Base-by-base conservation (phyloP, 2,888 invertebrate species). In the Xanthorhoe spadicearia region DNA sequence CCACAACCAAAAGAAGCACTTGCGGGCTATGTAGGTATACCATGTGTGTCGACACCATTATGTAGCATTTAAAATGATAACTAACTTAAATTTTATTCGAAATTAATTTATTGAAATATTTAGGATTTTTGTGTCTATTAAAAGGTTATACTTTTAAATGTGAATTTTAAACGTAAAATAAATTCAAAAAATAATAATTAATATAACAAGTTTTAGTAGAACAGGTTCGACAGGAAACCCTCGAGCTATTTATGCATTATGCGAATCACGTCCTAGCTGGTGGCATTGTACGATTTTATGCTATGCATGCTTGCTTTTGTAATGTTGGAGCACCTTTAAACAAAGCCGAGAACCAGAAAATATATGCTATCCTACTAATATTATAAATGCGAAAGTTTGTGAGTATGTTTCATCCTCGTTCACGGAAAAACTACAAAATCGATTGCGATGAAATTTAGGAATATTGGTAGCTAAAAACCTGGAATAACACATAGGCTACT, bases 241-340 rank as follows among this genome's bases (percentile, higher is more conserved):
- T 55, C 49, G 48, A 52, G 60, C 35, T 53, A 67, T 58, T 32
- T 7, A 32, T 43, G 38, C 38, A 78, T 53, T 53, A 66, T 78
- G 77, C 77, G 59, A 48, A 73, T 61, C 80, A 76, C 78, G 77
- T 80, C 70, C 69, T 56, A 64, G 32, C 63, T 62, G 59, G 64
- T 71, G 76, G 74, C 74, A 77, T 78, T 80, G 76, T 79, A 69
- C 58, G 69, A 68, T 71, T 66, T 65, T 72, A 78, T 79, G 73
- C 75, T 61, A 70, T 65, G 70, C 75, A 74, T 75, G 76, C 73
- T 64, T 68, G 68, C 4, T 23, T 1, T 23, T 23, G 1, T 23
- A 68, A 60, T 72, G 73, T 83, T 82, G 81, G 80, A 71, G 78
- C 78, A 80, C 71, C 71, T 61, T 64, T 66, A 66, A 63, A 67